Evolutionary conservation across 2,888 invertebrate genomes (phyloP).

Genomic region (Cordylochernes scorpioides): DNA sequence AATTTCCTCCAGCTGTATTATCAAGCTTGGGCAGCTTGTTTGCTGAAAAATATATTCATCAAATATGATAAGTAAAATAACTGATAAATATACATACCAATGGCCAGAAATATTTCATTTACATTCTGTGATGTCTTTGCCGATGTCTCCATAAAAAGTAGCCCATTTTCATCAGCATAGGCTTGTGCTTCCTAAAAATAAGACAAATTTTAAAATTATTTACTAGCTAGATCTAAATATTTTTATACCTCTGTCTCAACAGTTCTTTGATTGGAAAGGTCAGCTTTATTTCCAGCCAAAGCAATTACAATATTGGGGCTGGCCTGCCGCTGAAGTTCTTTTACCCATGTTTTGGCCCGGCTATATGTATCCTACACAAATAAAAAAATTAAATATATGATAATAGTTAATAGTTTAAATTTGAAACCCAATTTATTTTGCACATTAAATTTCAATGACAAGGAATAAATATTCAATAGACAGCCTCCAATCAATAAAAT

Average conservation of each 20-base stretch:
- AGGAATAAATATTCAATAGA: too few relatives aligned
- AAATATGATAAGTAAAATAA: too few relatives aligned
- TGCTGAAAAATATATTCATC: too few relatives aligned
- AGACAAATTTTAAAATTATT: slow-evolving; percentile 38
- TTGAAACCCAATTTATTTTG: too few relatives aligned
- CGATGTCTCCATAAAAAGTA: slow-evolving; percentile 98
- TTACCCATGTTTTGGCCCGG: slow-evolving; percentile 97
- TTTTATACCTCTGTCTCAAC: slow-evolving; percentile 37
- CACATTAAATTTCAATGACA: too few relatives aligned
- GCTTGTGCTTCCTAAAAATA: too few relatives aligned
- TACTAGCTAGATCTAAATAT: too few relatives aligned
- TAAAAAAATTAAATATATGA: slow-evolving; percentile 12
- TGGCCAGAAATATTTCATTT: too few relatives aligned
- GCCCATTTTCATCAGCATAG: slow-evolving; percentile 96
- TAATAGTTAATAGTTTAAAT: neutral
- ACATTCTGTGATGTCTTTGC: slow-evolving; percentile 99
- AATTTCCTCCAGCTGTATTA: too few relatives aligned
- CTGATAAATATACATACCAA: slow-evolving; percentile 87
- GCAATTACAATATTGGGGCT: slow-evolving; percentile 98
- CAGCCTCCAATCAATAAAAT: too few relatives aligned
- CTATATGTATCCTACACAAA: slow-evolving; percentile 68
- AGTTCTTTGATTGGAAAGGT: slow-evolving; percentile 78
- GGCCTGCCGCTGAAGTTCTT: slow-evolving; percentile 93
- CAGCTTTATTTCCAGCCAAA: slow-evolving; percentile 92
- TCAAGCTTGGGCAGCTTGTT: too few relatives aligned